Evolutionary conservation across 2,888 invertebrate genomes (phyloP).

Genomic region (Drosophila leonis): DNA sequence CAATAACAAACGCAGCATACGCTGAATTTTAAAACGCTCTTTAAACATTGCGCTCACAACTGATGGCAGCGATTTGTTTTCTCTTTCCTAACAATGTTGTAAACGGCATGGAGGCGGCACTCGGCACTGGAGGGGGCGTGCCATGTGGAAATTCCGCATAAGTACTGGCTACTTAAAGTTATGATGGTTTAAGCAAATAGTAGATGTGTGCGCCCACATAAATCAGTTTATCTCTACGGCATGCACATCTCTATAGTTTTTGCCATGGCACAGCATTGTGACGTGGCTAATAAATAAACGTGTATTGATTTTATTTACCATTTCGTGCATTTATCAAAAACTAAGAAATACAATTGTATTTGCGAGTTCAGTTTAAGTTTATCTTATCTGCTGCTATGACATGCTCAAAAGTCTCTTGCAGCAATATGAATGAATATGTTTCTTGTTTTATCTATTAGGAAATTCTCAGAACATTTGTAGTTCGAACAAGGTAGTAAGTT

Average conservation of each 20-base stretch:
- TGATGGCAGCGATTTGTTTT: constrained; percentile 78
- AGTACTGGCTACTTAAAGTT: constrained; percentile 40
- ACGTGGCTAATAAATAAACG: constrained; percentile 3
- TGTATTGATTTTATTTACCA: constrained; percentile 4
- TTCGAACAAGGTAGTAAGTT: background rate
- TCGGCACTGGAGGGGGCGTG: background rate
- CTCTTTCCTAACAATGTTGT: constrained; percentile 44
- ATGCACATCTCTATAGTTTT: background rate
- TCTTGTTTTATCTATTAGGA: constrained; percentile 3
- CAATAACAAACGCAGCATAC: constrained; percentile 21
- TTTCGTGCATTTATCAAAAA: constrained; percentile 18
- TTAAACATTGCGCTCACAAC: constrained; percentile 72
- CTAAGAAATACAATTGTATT: background rate
- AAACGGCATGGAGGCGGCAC: background rate
- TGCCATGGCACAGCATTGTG: background rate
- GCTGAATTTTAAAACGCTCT: constrained; percentile 78
- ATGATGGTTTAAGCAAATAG: constrained; percentile 33
- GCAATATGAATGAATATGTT: background rate
- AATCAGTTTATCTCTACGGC: constrained; percentile 13
- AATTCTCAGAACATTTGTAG: constrained; percentile 14
- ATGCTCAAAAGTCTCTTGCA: background rate
- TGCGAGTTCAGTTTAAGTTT: background rate
- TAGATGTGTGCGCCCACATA: constrained; percentile 26
- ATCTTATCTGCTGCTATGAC: constrained; percentile 15
- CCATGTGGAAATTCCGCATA: constrained; percentile 13